Conservation (phyloP, 2,888 invertebrate species). For the Stenchaetothrips biformis region DNA sequence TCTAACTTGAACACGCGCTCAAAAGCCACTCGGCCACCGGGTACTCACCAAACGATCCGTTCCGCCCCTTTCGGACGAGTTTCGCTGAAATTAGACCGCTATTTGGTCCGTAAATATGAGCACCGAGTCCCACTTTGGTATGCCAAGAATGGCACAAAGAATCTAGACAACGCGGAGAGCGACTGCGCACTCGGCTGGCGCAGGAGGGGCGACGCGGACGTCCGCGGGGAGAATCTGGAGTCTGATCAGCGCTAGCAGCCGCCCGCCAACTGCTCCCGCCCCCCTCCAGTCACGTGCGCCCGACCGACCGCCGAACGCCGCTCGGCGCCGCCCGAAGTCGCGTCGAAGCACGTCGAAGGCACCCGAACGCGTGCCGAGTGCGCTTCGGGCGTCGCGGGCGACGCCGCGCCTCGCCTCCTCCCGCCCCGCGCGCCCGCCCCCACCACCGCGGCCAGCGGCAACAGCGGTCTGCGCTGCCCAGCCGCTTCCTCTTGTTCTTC, state of each 20-base stretch:
- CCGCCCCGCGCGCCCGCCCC: neutral
- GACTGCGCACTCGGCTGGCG: slow-evolving; percentile 76
- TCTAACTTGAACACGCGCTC: slow-evolving; percentile 56
- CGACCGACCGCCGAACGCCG: neutral
- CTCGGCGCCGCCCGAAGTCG: neutral
- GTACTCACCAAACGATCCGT: slow-evolving; percentile 69
- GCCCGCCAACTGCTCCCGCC: slow-evolving; percentile 28
- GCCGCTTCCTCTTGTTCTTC: neutral
- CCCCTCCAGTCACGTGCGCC: slow-evolving; percentile 20
- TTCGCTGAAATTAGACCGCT: slow-evolving; percentile 61
- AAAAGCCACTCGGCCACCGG: slow-evolving; percentile 48
- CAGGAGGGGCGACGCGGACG: slow-evolving; percentile 68
- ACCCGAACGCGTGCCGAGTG: neutral
- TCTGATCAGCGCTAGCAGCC: neutral
- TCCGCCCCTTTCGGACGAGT: slow-evolving; percentile 58
- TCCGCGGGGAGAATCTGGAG: slow-evolving; percentile 48
- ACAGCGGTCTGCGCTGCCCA: neutral
- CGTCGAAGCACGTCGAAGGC: neutral
- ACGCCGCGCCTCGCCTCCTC: neutral
- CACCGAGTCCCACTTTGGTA: slow-evolving; percentile 63
- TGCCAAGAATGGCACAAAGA: slow-evolving; percentile 97
- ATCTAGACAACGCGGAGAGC: slow-evolving; percentile 89
- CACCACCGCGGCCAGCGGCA: neutral
- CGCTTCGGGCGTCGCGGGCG: neutral
- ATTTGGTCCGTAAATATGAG: slow-evolving; percentile 58